phyloP scores from a whole-genome alignment of 2,888 invertebrate genomes.

The Myopa tessellatipennis region DNA sequence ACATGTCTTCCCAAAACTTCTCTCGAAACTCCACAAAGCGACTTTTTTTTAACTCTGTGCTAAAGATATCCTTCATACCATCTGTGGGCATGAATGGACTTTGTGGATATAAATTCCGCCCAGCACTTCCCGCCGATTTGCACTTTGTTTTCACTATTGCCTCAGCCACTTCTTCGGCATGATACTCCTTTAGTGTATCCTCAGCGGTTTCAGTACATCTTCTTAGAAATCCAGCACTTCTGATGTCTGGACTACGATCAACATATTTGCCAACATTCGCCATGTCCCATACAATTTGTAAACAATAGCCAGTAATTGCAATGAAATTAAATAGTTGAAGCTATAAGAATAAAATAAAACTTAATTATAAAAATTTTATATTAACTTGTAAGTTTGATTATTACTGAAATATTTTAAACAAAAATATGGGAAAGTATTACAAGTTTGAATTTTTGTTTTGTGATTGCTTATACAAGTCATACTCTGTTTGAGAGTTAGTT shows the following conservation, averaged over 20 bases:
- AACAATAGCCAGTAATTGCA: no score
- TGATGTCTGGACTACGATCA: conserved; percentile 53
- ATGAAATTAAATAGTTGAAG: no score
- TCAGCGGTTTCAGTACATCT: conserved; percentile 19
- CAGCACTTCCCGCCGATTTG: not conserved
- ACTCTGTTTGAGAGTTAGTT: no score
- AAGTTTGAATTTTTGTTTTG: no score
- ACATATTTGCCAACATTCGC: conserved; percentile 51
- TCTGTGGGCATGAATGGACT: conserved; percentile 47
- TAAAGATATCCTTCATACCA: conserved; percentile 54
- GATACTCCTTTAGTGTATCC: conserved; percentile 47
- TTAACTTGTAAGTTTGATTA: no score
- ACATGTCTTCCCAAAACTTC: conserved; percentile 61
- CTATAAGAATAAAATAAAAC: no score
- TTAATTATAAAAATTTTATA: no score
- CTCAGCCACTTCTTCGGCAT: conserved; percentile 57
- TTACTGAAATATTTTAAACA: no score
- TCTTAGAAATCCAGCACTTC: conserved; percentile 53
- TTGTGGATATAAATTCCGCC: not conserved
- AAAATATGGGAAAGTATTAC: no score
- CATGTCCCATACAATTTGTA: conserved; percentile 41
- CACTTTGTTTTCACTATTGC: conserved; percentile 52
- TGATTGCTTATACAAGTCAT: no score
- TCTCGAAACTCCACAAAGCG: conserved; percentile 61
- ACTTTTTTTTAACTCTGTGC: conserved; percentile 57